These are phyloP conservation scores for Clupea harengus DNA, from an alignment of 2,113 vertebrate species.

Conservation along the genomic window DNA sequence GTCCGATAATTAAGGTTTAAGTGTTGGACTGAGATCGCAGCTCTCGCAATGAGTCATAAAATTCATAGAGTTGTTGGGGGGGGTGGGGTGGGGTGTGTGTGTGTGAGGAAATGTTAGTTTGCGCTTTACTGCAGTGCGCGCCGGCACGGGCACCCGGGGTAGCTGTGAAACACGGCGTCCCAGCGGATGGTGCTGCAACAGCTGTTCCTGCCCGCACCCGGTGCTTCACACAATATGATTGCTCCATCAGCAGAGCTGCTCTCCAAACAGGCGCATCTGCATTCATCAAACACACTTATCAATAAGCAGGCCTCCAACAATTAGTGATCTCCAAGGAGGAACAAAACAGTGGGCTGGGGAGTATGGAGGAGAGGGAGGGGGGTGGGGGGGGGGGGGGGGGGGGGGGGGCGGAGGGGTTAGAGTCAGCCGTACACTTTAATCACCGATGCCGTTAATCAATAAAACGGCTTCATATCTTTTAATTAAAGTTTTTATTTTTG, in stretches of 20 bases:
- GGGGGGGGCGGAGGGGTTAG: neutral
- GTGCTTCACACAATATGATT: constrained; percentile 95
- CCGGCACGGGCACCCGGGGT: constrained; percentile 81
- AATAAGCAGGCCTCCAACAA: constrained; percentile 87
- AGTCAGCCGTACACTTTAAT: constrained; percentile 80
- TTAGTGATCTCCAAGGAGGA: constrained; percentile 90
- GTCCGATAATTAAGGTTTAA: constrained; percentile 98
- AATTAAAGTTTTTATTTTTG: constrained; percentile 86
- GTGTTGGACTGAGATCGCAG: constrained; percentile 93
- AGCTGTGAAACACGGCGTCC: constrained; percentile 87
- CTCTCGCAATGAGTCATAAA: constrained; percentile 92
- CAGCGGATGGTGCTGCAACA: constrained; percentile 88
- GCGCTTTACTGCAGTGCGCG: constrained; percentile 81
- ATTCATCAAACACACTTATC: constrained; percentile 95
- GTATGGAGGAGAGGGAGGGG: constrained; percentile 56
- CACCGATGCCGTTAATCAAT: constrained; percentile 90
- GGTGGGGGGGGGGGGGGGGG: neutral
- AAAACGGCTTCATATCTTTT: constrained; percentile 86
- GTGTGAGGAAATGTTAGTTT: constrained; percentile 74
- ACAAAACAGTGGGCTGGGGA: constrained; percentile 72
- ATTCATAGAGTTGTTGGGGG: constrained; percentile 83
- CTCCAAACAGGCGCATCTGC: constrained; percentile 88
- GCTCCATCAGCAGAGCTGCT: constrained; percentile 84
- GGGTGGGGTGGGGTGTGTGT: constrained; percentile 59
- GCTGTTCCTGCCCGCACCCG: constrained; percentile 90